A percentile compares a stretch with the other conserved stretches of the same genome.
Evolutionary conservation across 2,888 invertebrate species (phyloP).

Genomic region (Nymphalis c-album): DNA sequence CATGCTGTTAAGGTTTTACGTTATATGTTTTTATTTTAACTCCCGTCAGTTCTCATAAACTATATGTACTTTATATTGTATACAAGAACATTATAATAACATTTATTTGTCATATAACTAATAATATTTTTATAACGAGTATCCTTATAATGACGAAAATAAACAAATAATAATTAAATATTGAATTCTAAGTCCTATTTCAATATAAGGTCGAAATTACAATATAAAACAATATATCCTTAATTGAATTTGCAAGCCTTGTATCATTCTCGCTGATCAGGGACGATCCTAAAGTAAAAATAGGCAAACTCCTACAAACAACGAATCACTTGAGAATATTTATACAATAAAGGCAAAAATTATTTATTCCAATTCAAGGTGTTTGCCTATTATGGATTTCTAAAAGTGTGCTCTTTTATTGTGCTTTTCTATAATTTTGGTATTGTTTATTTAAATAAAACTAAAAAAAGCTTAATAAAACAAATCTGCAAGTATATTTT

Average conservation of each 20-base stretch:
- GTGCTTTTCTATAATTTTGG: no score
- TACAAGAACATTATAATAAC: no score
- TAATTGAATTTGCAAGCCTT: slow-evolving; percentile 2
- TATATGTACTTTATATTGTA: no score
- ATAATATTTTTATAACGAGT: slow-evolving; percentile 15
- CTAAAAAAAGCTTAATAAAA: no score
- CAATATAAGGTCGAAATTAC: not conserved
- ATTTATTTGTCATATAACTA: slow-evolving; percentile 13
- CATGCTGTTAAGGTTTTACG: not conserved
- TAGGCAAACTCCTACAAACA: no score
- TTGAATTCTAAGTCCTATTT: slow-evolving; percentile 10
- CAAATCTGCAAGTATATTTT: no score
- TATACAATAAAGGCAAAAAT: no score
- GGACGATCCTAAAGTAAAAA: not conserved
- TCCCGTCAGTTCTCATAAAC: not conserved
- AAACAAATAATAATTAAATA: not conserved
- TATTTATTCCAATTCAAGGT: no score
- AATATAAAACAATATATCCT: not conserved
- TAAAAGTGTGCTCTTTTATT: no score
- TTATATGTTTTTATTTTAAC: not conserved
- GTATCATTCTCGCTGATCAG: not conserved
- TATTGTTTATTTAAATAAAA: no score
- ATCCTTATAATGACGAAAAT: slow-evolving; percentile 15
- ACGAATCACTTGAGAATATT: no score
- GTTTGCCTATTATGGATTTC: no score